Base-by-base conservation (phyloP, 2,888 invertebrate genomes). In the Osmoderma eremita region DNA sequence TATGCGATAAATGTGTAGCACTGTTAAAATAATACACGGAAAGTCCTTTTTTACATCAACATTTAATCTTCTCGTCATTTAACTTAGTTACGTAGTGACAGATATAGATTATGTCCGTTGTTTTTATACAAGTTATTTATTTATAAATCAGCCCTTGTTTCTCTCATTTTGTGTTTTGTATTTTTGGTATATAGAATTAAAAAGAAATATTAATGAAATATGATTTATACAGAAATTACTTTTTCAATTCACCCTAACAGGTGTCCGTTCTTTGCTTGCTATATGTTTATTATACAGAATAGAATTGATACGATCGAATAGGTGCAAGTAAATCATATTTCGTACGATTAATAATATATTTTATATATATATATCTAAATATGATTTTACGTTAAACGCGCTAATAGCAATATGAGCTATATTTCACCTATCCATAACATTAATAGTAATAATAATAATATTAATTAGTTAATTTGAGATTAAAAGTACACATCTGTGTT, bases 101-200 rank as follows among this genome's bases (percentile, higher is more conserved):
- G 30, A 30, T 30, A 30, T 30, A n/a, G 30, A 50, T 50, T 22
- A 24, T 24, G 13, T 50, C 24, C 12, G 20, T 13, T 5, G 13
- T 24, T 50, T 71, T 76, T 75, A 78, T 76, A 78, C 75, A 76
- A 77, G 30, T 30, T 30, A 30, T 30, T 30, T 30, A 30, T 30
- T 30, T 77, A 78, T 79, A 79, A 78, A 79, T 80, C 80, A 80
- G 80, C 81, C 80, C 80, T 80, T 80, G 75, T 78, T 79, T 80
- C 80, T 80, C 80, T 80, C 80, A 42, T 50, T 24, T 75, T 80
- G 76, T 79, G 76, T 78, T 79, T 76, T 75, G 74, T 30, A 30
- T 30, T 30, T 30, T 30, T 30, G 30, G 30, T 30, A 30, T 30
- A 30, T 30, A 30, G 30, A 30, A 30, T 30, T 30, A 30, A 30